Evolutionary conservation across 2,888 invertebrate genomes (phyloP).

Genomic region (Trissolcus japonicus): DNA sequence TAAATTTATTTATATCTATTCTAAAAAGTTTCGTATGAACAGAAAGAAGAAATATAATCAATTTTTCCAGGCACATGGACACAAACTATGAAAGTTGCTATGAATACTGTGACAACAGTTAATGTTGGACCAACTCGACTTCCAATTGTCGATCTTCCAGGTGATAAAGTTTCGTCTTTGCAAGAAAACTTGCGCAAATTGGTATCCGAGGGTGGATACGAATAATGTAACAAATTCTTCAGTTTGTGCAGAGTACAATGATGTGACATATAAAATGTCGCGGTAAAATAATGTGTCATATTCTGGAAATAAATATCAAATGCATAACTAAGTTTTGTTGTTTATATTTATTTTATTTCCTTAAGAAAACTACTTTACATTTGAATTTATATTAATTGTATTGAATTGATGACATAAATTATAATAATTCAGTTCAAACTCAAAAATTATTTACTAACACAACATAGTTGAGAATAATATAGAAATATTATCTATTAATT

Average conservation of each 20-base stretch:
- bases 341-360: no score
- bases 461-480: no score
- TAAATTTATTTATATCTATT: conserved; percentile 51
- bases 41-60: not conserved
- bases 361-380: no score
- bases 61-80: conserved; percentile 81
- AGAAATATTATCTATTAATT: no score
- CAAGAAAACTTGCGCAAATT: conserved; percentile 64
- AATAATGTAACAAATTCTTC: conserved; percentile 6
- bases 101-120: conserved; percentile 80
- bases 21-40: not conserved
- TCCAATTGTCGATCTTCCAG: conserved; percentile 78
- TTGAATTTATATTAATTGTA: no score
- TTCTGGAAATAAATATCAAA: no score
- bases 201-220: conserved; percentile 34
- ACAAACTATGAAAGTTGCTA: conserved; percentile 83
- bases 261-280: no score
- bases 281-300: not conserved
- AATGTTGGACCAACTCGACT: conserved; percentile 81
- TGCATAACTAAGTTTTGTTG: no score
- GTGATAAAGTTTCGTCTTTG: conserved; percentile 74
- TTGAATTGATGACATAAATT: no score
- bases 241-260: not conserved
- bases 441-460: no score
- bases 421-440: no score